Evolutionary conservation across 2,113 vertebrate species (phyloP), one percentile per base, ranked within the genome.

Genomic region (Agapornis roseicollis): DNA sequence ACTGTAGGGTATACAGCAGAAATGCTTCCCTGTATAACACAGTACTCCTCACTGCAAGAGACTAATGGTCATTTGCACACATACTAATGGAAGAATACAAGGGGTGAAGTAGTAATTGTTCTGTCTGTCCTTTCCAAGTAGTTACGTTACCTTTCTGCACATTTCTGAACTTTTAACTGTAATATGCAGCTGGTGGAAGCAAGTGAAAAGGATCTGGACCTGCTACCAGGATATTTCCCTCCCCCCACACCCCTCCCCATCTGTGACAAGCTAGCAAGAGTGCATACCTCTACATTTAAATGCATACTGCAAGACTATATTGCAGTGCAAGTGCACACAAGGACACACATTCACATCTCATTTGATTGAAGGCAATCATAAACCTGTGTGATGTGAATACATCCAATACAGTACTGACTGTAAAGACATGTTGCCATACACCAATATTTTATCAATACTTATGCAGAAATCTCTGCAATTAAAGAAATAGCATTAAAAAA

Each of bases 241-340:
- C 13, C 0, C 1, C 10, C 4, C 4, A 41, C n/a, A n/a, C 23
- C 13, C 0, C 1, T 8, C 4, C 4, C 3, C 1, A 7, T 31
- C 80, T 35, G 15, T 83, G 88, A 80, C 63, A 90, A 91, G 70
- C 56, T 33, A 61, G 74, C 35, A n/a, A 8, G 58, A 87, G 35
- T 2, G 7, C 74, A 83, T 89, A 69, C 55, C 70, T 85, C 69
- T 41, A 85, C 85, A 65, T 65, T 90, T 65, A 85, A 76, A 83
- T 1, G 9, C 42, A 33, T 16, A 41, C 42, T 77, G 18, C 44
- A 49, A 76, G 87, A 63, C 53, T n/a, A 20, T 3, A 3, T 13
- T 39, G 50, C 66, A 74, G 69, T 17, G 61, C 47, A 88, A 92
- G 76, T 20, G 73, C 74, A 74, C 41, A 58, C 65, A 89, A 90